These are phyloP conservation scores for Xiphias gladius DNA, from an alignment of 2,113 vertebrate species.

Conservation along the genomic window DNA sequence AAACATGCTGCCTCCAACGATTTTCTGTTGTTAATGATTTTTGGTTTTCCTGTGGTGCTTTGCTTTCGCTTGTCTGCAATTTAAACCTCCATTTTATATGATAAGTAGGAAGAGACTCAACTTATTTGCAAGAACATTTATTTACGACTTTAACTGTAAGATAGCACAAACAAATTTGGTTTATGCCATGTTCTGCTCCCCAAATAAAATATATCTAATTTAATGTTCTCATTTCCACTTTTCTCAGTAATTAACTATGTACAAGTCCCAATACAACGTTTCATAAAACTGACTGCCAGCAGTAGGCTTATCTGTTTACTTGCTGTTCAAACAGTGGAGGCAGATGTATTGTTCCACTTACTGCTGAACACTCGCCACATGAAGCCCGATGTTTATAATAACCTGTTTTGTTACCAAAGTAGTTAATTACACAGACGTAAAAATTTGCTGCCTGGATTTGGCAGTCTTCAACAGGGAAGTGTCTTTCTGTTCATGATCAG, in stretches of 20 bases:
- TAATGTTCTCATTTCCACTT: background rate
- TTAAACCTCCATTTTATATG: background rate
- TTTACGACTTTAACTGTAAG: background rate
- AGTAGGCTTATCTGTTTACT: constrained; percentile 20
- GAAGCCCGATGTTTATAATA: constrained; percentile 23
- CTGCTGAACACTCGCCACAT: constrained; percentile 20
- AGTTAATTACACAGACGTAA: constrained; percentile 51
- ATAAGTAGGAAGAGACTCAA: background rate
- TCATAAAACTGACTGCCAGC: constrained; percentile 27
- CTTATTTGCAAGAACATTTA: background rate
- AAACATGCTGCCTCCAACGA: background rate
- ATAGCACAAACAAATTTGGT: background rate
- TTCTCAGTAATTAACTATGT: background rate
- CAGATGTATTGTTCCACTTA: constrained; percentile 37
- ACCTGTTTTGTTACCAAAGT: constrained; percentile 52
- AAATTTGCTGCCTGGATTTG: constrained; percentile 40
- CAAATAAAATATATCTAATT: background rate
- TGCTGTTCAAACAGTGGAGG: constrained; percentile 15
- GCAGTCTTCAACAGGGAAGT: constrained; percentile 66
- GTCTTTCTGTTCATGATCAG: constrained; percentile 71
- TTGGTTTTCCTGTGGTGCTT: background rate
- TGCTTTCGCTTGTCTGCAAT: background rate
- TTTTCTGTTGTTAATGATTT: background rate
- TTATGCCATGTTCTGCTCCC: background rate
- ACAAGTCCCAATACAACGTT: background rate